Base-by-base conservation (phyloP, 2,888 invertebrate genomes). In the Rhimphoctona megacephalus region DNA sequence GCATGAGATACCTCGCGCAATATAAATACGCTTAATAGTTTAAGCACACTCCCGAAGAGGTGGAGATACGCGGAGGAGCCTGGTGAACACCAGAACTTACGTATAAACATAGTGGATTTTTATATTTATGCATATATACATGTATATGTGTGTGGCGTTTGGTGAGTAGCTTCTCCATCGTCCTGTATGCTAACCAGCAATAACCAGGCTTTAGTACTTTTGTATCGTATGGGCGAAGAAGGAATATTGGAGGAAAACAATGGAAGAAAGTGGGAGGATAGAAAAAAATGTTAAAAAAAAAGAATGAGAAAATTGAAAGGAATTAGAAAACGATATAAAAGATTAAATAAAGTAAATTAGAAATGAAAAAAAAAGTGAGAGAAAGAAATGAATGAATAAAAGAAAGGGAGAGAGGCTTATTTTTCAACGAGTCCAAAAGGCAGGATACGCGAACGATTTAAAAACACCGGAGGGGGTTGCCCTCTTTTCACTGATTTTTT, bases 1-100 rank as follows among this genome's bases (percentile, higher is more conserved):
- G 33, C 54, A 46, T 72, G 61, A 70, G 69, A 82, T 81, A 77
- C 74, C 83, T 89, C 90, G 92, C 92, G 93, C 92, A 94, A 94
- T 94, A 94, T 94, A 94, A 94, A 94, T 94, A 94, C 93, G 92
- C 92, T 93, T 94, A 94, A 94, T 94, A 94, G 94, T 94, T 94
- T 94, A 93, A 94, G 94, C 93, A 93, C 92, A 93, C 93, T 91
- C 90, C 90, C 92, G 86, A 88, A 89, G 86, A 84, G 84, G 79
- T 82, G 66, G 72, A 87, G 79, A 72, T 57, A 89, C 89, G 86
- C 89, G 57, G 66, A 54, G 74, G 76, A 77, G 81, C 73, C 54
- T 30, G 54, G 22, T 46, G 43, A 80, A 64, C 66, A 54, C 57
- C 66, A 39, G 66, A 64, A 80, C 61, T 72, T 43, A 66, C 76